phyloP scores from a whole-genome alignment of 2,113 vertebrate genomes.

The Pomatorhinus ruficollis region DNA sequence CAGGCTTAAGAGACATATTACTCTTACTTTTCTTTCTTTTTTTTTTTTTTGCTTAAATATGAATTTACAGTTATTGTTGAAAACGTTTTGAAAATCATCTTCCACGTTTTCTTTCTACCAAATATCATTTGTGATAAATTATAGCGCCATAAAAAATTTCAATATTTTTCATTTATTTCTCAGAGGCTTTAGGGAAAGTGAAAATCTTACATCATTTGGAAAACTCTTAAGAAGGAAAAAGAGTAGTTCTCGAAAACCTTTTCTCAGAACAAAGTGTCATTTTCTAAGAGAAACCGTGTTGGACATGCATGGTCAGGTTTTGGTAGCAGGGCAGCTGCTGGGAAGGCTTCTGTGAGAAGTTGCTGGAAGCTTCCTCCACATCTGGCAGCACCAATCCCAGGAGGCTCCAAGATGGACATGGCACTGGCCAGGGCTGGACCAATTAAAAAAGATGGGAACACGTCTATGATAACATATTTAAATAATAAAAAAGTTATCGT shows the following conservation, averaged over 20 bases:
- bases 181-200: neutral
- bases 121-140: neutral
- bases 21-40: neutral
- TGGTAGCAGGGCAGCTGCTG: neutral
- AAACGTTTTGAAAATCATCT: neutral
- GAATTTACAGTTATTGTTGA: neutral
- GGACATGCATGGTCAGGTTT: no score
- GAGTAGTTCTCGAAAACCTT: fast-evolving
- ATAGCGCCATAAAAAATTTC: neutral
- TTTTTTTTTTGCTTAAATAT: neutral
- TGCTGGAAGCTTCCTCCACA: neutral
- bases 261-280: neutral
- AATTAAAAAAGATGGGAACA: neutral
- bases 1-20: neutral
- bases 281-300: neutral
- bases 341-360: neutral
- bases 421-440: neutral
- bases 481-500: neutral
- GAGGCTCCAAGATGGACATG: fast-evolving
- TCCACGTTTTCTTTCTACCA: neutral
- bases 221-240: neutral
- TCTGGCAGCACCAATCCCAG: neutral
- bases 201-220: neutral
- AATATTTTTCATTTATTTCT: neutral
- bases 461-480: neutral